Evolutionary conservation across 2,113 vertebrate species (phyloP).

Genomic region (Gobio gobio): DNA sequence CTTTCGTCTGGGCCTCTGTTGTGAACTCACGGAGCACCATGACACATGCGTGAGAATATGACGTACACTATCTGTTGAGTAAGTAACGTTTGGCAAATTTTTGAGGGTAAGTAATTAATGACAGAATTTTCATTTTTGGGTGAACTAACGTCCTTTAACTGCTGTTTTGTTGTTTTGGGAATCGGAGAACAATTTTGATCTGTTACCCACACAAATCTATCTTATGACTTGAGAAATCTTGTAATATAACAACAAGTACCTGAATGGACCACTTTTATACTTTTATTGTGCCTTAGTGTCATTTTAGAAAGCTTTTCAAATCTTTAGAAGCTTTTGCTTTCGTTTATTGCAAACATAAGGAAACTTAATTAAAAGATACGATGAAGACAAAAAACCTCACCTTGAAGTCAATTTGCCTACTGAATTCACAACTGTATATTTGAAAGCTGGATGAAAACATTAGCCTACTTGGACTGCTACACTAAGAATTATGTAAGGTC

Average conservation of each 20-base stretch:
- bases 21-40: no score
- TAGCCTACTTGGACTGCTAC: constrained; percentile 50
- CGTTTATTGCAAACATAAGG: not conserved
- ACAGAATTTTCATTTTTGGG: no score
- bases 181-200: not conserved
- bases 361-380: not conserved
- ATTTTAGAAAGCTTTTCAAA: not conserved
- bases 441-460: constrained; percentile 48
- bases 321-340: not conserved
- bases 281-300: not conserved
- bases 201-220: not conserved
- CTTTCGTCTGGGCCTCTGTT: no score
- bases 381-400: not conserved
- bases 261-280: not conserved
- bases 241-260: not conserved
- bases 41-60: no score
- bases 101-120: no score
- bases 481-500: constrained; percentile 45
- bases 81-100: no score
- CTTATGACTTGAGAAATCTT: not conserved
- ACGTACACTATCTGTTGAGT: no score
- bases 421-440: constrained; percentile 18
- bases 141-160: no score
- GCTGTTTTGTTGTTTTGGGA: not conserved
- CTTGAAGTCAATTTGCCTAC: not conserved